Evolutionary conservation across 2,797 vertebrate genomes (phyloP).

Genomic region (Diplodus sargus): DNA sequence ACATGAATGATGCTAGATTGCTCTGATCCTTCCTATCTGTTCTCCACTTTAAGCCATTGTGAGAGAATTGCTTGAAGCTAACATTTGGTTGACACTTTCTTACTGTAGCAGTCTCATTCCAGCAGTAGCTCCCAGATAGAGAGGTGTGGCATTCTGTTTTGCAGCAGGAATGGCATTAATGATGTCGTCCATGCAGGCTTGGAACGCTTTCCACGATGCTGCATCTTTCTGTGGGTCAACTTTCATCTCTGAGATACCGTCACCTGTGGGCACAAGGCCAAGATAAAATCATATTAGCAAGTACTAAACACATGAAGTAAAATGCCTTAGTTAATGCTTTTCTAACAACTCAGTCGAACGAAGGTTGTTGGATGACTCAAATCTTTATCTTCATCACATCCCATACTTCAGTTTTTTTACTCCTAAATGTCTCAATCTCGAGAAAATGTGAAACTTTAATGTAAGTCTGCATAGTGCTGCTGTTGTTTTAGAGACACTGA

Average conservation of each 20-base stretch:
- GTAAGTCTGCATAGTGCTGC: not conserved
- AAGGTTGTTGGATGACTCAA: not conserved
- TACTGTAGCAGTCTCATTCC: conserved; percentile 97
- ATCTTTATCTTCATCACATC: not conserved
- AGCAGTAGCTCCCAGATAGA: conserved; percentile 95
- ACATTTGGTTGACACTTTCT: conserved; percentile 21
- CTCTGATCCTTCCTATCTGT: not conserved
- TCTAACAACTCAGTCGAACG: not conserved
- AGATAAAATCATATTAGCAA: not conserved
- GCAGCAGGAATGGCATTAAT: conserved; percentile 80
- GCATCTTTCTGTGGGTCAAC: conserved; percentile 77
- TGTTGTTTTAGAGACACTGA: not conserved
- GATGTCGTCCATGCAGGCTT: conserved; percentile 85
- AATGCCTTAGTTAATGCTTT: not conserved
- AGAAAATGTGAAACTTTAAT: no score
- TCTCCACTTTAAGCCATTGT: not conserved
- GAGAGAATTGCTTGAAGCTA: not conserved
- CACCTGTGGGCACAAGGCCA: conserved; percentile 79
- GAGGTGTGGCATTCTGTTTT: conserved; percentile 85
- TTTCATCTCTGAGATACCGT: conserved; percentile 90
- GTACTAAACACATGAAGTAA: not conserved
- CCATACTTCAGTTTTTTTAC: no score
- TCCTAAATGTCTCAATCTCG: no score
- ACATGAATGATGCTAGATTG: not conserved
- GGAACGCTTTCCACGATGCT: conserved; percentile 78